Conservation (phyloP, 1,140 invertebrate genomes). For the Halotydeus destructor region DNA sequence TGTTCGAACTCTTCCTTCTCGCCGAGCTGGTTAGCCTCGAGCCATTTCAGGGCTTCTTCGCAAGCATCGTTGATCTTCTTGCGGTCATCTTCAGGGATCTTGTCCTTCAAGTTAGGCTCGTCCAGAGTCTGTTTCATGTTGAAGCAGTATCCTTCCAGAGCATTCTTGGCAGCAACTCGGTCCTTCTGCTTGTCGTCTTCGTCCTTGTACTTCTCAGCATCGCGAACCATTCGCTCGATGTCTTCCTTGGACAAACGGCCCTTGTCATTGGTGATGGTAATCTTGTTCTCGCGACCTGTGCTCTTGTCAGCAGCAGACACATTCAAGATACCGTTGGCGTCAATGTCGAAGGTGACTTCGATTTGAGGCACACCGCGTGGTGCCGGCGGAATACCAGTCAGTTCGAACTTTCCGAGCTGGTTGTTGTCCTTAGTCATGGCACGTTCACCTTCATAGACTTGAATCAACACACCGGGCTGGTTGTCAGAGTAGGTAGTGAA, state of each 20-base stretch:
- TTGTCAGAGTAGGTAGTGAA: conserved; percentile 98
- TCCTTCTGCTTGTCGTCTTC: conserved; percentile 75
- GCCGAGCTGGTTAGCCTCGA: conserved; percentile 53
- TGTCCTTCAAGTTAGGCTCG: conserved; percentile 33
- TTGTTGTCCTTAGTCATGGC: conserved; percentile 99
- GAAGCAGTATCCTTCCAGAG: conserved; percentile 35
- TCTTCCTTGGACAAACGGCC: conserved; percentile 87
- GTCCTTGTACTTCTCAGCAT: conserved; percentile 78
- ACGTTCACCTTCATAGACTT: conserved; percentile 88
- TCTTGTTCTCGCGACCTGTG: conserved; percentile 52
- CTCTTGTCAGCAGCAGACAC: conserved; percentile 96
- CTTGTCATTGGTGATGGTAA: conserved; percentile 95
- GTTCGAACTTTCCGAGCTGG: conserved; percentile 86
- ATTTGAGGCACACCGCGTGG: conserved; percentile 62
- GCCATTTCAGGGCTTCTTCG: conserved; percentile 78
- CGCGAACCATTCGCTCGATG: conserved; percentile 91
- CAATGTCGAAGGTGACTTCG: conserved; percentile 97
- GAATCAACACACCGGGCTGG: conserved; percentile 96
- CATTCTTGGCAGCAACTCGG: conserved; percentile 42
- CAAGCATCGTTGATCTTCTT: conserved; percentile 69
- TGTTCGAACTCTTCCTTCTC: conserved; percentile 86
- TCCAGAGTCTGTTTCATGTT: conserved; percentile 47
- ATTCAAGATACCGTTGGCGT: conserved; percentile 87
- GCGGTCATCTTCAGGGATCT: conserved; percentile 58
- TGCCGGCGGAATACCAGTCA: conserved; percentile 92